Evolutionary conservation across 1,140 invertebrate species (phyloP).

Genomic region (Procambarus clarkii): DNA sequence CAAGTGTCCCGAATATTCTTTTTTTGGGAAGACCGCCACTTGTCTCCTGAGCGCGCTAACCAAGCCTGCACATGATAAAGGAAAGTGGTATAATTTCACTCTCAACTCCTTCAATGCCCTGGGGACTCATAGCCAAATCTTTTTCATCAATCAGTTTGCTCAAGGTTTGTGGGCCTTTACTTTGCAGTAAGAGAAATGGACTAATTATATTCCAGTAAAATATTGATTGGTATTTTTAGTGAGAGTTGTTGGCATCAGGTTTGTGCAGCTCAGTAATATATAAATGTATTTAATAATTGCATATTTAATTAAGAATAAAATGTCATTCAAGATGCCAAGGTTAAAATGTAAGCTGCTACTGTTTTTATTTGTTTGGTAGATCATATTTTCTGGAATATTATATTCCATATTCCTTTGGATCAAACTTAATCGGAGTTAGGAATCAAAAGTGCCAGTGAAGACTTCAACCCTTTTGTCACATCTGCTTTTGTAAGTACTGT

Average conservation of each 20-base stretch:
- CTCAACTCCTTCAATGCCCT: neutral
- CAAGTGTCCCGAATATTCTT: neutral
- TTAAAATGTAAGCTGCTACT: neutral
- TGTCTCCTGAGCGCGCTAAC: constrained; percentile 4
- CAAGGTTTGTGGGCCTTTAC: neutral
- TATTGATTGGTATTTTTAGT: neutral
- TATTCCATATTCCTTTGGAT: neutral
- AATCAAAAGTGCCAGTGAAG: neutral
- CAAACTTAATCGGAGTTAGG: neutral
- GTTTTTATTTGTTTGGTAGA: neutral
- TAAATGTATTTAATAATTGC: neutral
- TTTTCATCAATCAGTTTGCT: constrained; percentile 3
- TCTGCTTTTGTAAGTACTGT: neutral
- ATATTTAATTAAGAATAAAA: no score
- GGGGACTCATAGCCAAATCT: neutral
- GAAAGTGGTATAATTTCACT: constrained; percentile 1
- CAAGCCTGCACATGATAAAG: constrained; percentile 7
- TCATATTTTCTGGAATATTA: constrained; percentile 1
- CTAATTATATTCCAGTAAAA: neutral
- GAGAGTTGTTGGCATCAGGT: neutral
- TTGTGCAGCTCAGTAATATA: neutral
- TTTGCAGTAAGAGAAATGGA: neutral
- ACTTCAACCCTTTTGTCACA: neutral
- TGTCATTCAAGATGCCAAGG: no score
- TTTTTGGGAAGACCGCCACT: constrained; percentile 10